Evolutionary conservation across 2,113 vertebrate genomes (phyloP).

Genomic region (Phoxinus phoxinus): DNA sequence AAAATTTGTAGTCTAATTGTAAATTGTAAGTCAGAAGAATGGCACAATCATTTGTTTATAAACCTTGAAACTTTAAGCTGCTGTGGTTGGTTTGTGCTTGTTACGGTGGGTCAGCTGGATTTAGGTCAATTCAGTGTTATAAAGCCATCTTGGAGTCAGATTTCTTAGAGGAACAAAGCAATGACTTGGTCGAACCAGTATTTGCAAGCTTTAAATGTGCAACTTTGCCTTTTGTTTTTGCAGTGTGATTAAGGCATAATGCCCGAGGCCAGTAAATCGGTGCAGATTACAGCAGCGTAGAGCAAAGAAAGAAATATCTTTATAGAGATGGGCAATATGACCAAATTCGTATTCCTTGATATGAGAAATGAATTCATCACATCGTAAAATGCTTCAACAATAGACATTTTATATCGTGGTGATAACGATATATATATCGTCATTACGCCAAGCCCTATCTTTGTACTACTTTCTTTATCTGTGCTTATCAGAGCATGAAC

Average conservation of each 20-base stretch:
- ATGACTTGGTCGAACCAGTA: conserved; percentile 22
- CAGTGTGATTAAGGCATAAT: not conserved
- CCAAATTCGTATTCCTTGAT: too few species aligned
- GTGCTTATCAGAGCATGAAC: not conserved
- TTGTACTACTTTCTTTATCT: not conserved
- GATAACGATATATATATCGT: too few species aligned
- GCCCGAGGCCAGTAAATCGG: conserved; percentile 14
- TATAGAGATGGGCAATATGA: too few species aligned
- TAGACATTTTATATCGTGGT: too few species aligned
- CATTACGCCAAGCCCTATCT: too few species aligned
- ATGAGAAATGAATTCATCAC: too few species aligned
- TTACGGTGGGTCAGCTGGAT: conserved; percentile 6
- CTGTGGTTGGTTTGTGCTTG: conserved; percentile 16
- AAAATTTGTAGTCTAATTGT: too few species aligned
- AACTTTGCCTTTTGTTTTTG: conserved; percentile 10
- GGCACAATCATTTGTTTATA: conserved; percentile 8
- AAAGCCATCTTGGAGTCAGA: conserved; percentile 21
- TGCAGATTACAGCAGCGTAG: not conserved
- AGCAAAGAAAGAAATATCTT: not conserved
- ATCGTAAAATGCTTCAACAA: too few species aligned
- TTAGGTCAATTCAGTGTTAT: conserved; percentile 13
- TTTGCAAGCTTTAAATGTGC: not conserved
- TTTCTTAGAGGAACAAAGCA: conserved; percentile 29
- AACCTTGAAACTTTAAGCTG: not conserved
- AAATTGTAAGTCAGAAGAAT: not conserved